These are phyloP conservation scores for Tricholauxania praeusta DNA, from an alignment of 2,888 invertebrate genomes.

Conservation along the genomic window DNA sequence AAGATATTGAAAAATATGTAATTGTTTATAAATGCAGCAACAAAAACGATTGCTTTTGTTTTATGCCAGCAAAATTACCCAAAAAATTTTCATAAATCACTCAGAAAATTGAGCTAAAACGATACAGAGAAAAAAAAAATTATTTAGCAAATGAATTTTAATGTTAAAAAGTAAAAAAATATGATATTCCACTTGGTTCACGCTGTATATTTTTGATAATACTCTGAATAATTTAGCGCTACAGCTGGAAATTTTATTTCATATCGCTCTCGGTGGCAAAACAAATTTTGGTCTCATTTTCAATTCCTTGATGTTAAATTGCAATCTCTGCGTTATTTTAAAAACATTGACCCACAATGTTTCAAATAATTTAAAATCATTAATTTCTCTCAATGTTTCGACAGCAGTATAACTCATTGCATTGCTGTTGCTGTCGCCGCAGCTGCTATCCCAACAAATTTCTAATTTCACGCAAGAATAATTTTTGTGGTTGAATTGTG, in stretches of 20 bases:
- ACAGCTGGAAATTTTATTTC: no score
- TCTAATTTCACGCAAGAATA: constrained; percentile 65
- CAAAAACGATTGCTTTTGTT: neutral
- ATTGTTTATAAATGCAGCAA: no score
- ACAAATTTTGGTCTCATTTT: neutral
- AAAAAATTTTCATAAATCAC: neutral
- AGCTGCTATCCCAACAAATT: constrained; percentile 45
- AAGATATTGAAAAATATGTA: no score
- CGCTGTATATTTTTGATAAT: no score
- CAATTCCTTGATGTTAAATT: neutral
- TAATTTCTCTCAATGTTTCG: neutral
- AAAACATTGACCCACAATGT: neutral
- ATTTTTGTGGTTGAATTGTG: constrained; percentile 62
- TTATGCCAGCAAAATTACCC: neutral
- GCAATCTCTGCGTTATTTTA: no score
- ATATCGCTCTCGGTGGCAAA: no score
- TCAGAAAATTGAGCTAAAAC: neutral
- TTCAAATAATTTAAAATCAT: neutral
- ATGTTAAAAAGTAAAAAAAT: no score
- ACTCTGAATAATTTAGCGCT: no score
- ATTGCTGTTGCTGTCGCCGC: constrained; percentile 44
- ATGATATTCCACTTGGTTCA: no score
- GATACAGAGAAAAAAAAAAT: neutral
- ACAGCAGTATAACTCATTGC: neutral
- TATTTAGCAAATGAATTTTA: no score